Percentiles rank a stretch among this genome's conserved stretches.
These are phyloP conservation scores for Watsonalla cultraria DNA, from an alignment of 2,888 invertebrate species.

Conservation along the genomic window DNA sequence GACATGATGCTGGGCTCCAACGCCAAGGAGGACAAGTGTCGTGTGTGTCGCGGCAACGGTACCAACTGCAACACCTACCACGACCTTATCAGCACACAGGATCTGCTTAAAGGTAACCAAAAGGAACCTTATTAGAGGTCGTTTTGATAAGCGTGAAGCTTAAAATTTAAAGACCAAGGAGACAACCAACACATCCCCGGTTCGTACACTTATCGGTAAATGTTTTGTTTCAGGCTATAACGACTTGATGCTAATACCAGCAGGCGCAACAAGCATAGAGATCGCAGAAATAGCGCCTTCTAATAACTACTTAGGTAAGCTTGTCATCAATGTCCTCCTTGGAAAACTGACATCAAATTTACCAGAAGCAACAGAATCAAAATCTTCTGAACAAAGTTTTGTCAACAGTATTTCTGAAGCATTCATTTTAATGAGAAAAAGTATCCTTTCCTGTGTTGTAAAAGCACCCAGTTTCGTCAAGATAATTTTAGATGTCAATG, in stretches of 20 bases:
- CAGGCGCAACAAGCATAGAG: constrained; percentile 93
- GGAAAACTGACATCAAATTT: too few species aligned
- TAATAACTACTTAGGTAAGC: constrained; percentile 92
- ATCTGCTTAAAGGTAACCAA: constrained; percentile 84
- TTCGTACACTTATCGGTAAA: too few species aligned
- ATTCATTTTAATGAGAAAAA: too few species aligned
- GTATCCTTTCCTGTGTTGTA: too few species aligned
- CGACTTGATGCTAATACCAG: constrained; percentile 93
- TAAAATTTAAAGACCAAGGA: background rate
- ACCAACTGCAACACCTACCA: constrained; percentile 89
- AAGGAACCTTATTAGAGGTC: too few species aligned
- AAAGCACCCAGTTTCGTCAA: too few species aligned
- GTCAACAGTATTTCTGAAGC: too few species aligned
- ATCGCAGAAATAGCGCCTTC: constrained; percentile 89
- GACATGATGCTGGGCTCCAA: constrained; percentile 95
- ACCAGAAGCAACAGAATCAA: too few species aligned
- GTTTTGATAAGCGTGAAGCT: background rate
- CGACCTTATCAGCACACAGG: constrained; percentile 84
- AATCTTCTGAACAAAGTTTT: too few species aligned
- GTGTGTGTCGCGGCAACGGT: constrained; percentile 95
- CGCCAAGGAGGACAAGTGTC: constrained; percentile 92
- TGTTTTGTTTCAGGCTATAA: constrained; percentile 87
- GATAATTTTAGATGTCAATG: too few species aligned
- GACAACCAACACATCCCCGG: background rate
- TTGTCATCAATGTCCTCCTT: too few species aligned